A percentile compares a stretch with the other conserved stretches of the same genome.
phyloP scores from a whole-genome alignment of 1,140 invertebrate species.

The Drosophila mauritiana region DNA sequence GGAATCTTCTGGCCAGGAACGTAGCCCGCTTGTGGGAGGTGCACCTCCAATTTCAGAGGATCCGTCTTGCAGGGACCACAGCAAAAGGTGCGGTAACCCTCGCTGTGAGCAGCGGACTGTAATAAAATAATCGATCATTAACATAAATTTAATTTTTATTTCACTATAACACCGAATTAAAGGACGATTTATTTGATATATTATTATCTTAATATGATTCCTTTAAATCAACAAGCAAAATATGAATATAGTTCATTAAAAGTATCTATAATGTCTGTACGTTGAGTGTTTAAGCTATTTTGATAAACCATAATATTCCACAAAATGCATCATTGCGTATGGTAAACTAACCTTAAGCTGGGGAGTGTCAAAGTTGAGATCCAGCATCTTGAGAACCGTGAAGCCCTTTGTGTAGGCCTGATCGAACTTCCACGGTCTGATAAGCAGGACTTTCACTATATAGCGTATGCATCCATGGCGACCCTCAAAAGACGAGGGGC shows the following conservation, averaged over 20 bases:
- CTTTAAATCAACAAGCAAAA: no score
- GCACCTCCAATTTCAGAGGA: constrained; percentile 71
- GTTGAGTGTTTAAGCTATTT: neutral
- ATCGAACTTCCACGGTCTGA: constrained; percentile 91
- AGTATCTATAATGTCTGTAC: neutral
- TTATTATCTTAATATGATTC: neutral
- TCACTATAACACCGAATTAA: no score
- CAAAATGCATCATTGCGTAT: no score
- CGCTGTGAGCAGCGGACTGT: constrained; percentile 67
- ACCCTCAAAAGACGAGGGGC: constrained; percentile 90
- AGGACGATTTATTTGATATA: no score
- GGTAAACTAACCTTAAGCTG: constrained; percentile 55
- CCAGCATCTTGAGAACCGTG: constrained; percentile 89
- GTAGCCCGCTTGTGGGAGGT: constrained; percentile 75
- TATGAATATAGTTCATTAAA: neutral
- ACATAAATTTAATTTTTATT: neutral
- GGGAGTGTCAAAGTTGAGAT: constrained; percentile 88
- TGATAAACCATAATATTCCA: no score
- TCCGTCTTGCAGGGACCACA: constrained; percentile 80
- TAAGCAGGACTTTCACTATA: constrained; percentile 88
- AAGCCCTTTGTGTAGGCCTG: constrained; percentile 89
- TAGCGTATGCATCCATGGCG: constrained; percentile 89
- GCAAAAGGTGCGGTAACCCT: constrained; percentile 74
- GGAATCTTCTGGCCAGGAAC: constrained; percentile 79
- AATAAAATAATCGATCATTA: neutral